A percentile compares a stretch with the other conserved stretches of the same genome.
Evolutionary conservation across 2,888 invertebrate species (phyloP).

Genomic region (Cepaea hortensis): DNA sequence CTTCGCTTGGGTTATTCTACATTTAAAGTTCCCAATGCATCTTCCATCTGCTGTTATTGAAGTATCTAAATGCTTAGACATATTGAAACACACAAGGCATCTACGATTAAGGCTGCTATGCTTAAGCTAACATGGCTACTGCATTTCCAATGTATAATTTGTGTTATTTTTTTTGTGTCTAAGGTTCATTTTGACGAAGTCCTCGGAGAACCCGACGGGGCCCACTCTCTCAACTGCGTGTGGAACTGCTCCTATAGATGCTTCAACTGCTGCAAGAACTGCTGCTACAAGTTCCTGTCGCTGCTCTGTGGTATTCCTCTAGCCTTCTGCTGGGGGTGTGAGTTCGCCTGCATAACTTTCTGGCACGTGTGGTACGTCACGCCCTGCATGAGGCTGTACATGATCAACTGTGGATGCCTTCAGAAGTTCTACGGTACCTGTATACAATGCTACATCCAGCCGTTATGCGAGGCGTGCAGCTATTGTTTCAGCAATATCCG

Average conservation of each 20-base stretch:
- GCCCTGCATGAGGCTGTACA: slow-evolving; percentile 82
- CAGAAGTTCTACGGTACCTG: slow-evolving; percentile 75
- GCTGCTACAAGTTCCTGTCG: slow-evolving; percentile 84
- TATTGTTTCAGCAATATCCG: slow-evolving; percentile 50
- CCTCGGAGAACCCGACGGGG: slow-evolving; percentile 68
- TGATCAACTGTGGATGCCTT: slow-evolving; percentile 78
- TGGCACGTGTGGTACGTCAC: slow-evolving; percentile 85
- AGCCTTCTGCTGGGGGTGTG: slow-evolving; percentile 80
- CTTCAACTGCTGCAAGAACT: slow-evolving; percentile 82
- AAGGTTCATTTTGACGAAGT: slow-evolving; percentile 65
- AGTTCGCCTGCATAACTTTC: slow-evolving; percentile 79
- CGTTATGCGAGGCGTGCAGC: slow-evolving; percentile 47
- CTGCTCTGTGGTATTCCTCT: slow-evolving; percentile 83
- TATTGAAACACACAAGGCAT: too few species aligned
- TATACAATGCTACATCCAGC: slow-evolving; percentile 78
- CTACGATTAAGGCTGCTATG: too few species aligned
- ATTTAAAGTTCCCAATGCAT: too few species aligned
- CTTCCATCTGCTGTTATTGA: too few species aligned
- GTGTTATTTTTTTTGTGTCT: neutral
- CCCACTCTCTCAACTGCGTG: slow-evolving; percentile 81
- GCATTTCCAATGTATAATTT: too few species aligned
- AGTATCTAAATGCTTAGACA: too few species aligned
- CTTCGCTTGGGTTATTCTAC: too few species aligned
- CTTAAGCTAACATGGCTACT: too few species aligned
- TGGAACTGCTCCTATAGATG: slow-evolving; percentile 82